These are phyloP conservation scores for Gymnothorax javanicus DNA, from an alignment of 2,797 vertebrate genomes.

Conservation along the genomic window DNA sequence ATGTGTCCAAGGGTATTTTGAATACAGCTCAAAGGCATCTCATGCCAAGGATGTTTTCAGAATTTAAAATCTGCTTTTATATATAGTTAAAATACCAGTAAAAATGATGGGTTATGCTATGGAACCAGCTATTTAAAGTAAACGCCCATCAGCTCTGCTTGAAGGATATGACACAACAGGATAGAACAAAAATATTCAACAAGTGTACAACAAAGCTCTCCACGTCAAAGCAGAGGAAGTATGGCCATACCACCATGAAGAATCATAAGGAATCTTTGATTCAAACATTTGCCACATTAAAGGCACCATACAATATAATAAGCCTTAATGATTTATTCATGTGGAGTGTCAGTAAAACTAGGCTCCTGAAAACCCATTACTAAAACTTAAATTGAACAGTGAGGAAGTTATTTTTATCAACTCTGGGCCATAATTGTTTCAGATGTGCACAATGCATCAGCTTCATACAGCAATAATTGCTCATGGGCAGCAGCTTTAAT, in stretches of 20 bases:
- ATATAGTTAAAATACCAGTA: too few species aligned
- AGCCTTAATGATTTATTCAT: constrained; percentile 16
- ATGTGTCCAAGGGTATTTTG: not conserved
- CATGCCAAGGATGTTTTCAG: too few species aligned
- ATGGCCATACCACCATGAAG: not conserved
- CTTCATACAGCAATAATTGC: constrained; percentile 66
- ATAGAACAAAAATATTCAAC: too few species aligned
- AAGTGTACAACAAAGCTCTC: too few species aligned
- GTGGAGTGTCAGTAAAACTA: not conserved
- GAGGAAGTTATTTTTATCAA: constrained; percentile 66
- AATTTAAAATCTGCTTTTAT: too few species aligned
- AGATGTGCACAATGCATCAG: constrained; percentile 72
- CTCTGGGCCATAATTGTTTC: constrained; percentile 72
- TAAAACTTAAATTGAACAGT: constrained; percentile 48
- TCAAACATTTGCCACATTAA: not conserved
- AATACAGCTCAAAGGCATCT: not conserved
- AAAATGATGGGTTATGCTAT: too few species aligned
- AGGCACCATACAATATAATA: not conserved
- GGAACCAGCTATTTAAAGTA: too few species aligned
- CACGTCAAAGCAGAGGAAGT: too few species aligned
- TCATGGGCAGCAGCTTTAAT: constrained; percentile 69
- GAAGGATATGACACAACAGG: too few species aligned
- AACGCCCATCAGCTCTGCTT: too few species aligned
- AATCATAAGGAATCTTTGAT: not conserved
- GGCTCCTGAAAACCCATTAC: constrained; percentile 57